These are phyloP conservation scores for Tipula helvola DNA, from an alignment of 2,888 invertebrate genomes.

Conservation along the genomic window DNA sequence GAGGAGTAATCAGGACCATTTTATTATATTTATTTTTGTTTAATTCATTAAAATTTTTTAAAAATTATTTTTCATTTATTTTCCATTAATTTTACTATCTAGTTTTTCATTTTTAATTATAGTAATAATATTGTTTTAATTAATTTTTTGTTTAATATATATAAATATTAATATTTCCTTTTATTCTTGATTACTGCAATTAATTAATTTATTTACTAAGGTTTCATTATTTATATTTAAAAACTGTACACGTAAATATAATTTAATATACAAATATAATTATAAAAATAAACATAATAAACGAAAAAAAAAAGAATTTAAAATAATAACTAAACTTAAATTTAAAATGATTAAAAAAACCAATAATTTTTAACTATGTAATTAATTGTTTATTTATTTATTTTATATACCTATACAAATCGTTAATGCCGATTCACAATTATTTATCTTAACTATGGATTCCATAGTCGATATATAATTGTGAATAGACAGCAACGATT, in stretches of 20 bases:
- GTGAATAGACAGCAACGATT: too few species aligned
- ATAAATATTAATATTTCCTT: background rate
- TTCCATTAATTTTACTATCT: background rate
- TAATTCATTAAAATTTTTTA: background rate
- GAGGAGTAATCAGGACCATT: background rate
- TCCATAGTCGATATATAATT: too few species aligned
- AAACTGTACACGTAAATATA: background rate
- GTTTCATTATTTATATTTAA: background rate
- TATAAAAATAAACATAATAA: background rate
- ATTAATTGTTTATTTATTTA: background rate
- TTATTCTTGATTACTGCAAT: background rate
- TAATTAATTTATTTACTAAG: background rate
- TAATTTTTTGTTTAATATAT: background rate
- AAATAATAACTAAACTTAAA: background rate
- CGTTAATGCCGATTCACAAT: too few species aligned
- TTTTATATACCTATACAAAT: background rate
- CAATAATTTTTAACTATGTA: background rate
- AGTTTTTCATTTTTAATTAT: background rate
- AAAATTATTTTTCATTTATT: background rate
- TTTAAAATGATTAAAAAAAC: background rate
- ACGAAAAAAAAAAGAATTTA: background rate
- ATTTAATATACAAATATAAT: background rate
- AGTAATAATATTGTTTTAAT: background rate
- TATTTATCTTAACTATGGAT: too few species aligned
- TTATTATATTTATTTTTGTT: background rate